Percentiles rank a stretch among this genome's conserved stretches.
Conservation (phyloP, 2,888 invertebrate species). For the Seladonia tumulorum region DNA sequence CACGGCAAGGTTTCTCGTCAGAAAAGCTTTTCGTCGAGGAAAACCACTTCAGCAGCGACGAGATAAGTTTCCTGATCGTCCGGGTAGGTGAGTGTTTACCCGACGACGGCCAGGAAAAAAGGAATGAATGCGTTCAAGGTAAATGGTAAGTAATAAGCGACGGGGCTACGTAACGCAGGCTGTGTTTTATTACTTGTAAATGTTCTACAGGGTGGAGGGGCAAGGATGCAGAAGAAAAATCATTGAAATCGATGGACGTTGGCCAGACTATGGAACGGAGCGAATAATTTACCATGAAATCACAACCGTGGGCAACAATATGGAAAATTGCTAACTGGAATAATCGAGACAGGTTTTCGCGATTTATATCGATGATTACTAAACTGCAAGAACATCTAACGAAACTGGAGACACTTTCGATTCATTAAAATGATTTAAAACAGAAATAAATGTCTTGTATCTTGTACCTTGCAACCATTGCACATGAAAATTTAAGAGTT, state of each 20-base stretch:
- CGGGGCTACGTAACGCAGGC: slow-evolving; percentile 13
- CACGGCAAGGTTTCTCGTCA: not conserved
- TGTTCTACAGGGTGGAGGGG: not conserved
- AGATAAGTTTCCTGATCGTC: not conserved
- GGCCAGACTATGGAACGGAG: not conserved
- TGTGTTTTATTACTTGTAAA: not conserved
- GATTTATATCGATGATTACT: not conserved
- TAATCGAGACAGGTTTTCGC: not conserved
- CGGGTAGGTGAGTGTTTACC: not conserved
- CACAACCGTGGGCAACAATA: not conserved
- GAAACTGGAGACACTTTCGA: too few species aligned
- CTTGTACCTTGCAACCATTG: too few species aligned
- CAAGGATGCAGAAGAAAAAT: not conserved
- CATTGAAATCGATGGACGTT: not conserved
- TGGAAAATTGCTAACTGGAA: not conserved
- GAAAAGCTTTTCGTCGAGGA: not conserved
- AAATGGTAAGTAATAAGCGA: slow-evolving; percentile 15
- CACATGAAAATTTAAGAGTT: too few species aligned
- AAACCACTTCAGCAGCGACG: not conserved
- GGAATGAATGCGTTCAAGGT: slow-evolving; percentile 12
- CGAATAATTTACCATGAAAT: not conserved
- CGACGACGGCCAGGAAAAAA: not conserved
- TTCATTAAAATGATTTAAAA: too few species aligned
- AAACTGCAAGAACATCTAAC: too few species aligned
- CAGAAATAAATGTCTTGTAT: too few species aligned